phyloP scores from a whole-genome alignment of 2,797 vertebrate species.

The Chelon auratus region DNA sequence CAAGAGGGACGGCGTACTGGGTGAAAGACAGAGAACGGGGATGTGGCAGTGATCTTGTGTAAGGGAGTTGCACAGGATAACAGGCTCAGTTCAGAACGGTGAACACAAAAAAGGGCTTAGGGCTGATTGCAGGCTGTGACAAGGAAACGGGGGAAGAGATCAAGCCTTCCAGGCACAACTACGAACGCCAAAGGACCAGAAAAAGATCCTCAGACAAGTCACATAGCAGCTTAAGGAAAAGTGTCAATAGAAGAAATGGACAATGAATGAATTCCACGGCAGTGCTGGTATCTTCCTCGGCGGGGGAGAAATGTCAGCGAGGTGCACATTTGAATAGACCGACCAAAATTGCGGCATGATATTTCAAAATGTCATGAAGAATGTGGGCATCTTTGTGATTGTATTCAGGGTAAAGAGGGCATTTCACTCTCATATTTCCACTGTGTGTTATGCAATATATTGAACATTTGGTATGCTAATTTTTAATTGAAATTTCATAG shows the following conservation, averaged over 20 bases:
- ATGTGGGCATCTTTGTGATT: constrained; percentile 62
- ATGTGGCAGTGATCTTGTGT: constrained; percentile 64
- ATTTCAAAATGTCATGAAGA: constrained; percentile 75
- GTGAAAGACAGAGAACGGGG: constrained; percentile 52
- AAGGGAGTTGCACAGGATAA: constrained; percentile 75
- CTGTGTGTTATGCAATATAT: constrained; percentile 37
- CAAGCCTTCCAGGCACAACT: constrained; percentile 72
- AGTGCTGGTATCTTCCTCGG: constrained; percentile 20
- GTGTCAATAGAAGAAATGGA: constrained; percentile 63
- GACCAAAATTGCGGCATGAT: constrained; percentile 61
- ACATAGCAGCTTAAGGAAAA: constrained; percentile 62
- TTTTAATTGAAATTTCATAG: constrained; percentile 59
- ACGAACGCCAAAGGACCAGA: constrained; percentile 63
- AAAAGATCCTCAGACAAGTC: constrained; percentile 57
- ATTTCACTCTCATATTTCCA: constrained; percentile 46
- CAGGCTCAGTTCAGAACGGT: constrained; percentile 74
- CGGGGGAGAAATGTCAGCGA: constrained; percentile 69
- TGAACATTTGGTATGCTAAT: constrained; percentile 48
- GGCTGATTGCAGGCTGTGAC: constrained; percentile 77
- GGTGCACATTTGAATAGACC: constrained; percentile 64
- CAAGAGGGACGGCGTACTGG: constrained; percentile 32
- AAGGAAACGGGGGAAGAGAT: constrained; percentile 73
- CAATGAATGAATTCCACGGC: constrained; percentile 49
- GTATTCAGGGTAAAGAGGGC: constrained; percentile 51
- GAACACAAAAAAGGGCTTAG: constrained; percentile 78